Evolutionary conservation across 2,113 vertebrate species (phyloP).

Genomic region (Paedocypris sp.): DNA sequence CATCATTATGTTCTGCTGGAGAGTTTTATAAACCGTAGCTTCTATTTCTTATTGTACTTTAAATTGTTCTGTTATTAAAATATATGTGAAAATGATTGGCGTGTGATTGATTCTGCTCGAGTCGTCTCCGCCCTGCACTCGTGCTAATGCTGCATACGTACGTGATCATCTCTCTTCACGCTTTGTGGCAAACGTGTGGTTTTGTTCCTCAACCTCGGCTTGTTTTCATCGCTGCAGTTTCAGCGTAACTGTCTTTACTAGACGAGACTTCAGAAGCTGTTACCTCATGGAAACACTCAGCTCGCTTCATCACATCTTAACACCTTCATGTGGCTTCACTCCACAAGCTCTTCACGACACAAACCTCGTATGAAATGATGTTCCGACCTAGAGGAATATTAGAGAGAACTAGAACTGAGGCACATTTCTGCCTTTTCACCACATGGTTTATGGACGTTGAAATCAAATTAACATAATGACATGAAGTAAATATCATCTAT

Average conservation of each 20-base stretch:
- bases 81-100: slow-evolving; percentile 73
- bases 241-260: too few relatives aligned
- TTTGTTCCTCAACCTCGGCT: slow-evolving; percentile 15
- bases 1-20: slow-evolving; percentile 98
- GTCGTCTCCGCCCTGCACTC: neutral
- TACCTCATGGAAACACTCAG: neutral
- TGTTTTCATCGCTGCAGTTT: slow-evolving; percentile 25
- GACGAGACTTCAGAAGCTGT: neutral
- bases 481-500: too few relatives aligned
- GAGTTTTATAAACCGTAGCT: slow-evolving; percentile 98
- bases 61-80: slow-evolving; percentile 68
- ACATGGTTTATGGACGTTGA: too few relatives aligned
- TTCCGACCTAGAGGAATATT: too few relatives aligned
- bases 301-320: neutral
- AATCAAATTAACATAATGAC: too few relatives aligned
- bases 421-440: too few relatives aligned
- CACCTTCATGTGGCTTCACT: too few relatives aligned
- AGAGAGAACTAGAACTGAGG: too few relatives aligned
- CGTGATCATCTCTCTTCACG: slow-evolving; percentile 12
- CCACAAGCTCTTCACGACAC: too few relatives aligned
- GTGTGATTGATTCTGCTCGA: neutral
- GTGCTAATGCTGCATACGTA: slow-evolving; percentile 7
- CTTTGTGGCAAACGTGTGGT: slow-evolving; percentile 27
- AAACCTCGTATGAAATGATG: too few relatives aligned
- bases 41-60: slow-evolving; percentile 98